Conservation (phyloP, 30 jellyfish, hydroid and myxozoan species). For the Rhopilema esculentum region DNA sequence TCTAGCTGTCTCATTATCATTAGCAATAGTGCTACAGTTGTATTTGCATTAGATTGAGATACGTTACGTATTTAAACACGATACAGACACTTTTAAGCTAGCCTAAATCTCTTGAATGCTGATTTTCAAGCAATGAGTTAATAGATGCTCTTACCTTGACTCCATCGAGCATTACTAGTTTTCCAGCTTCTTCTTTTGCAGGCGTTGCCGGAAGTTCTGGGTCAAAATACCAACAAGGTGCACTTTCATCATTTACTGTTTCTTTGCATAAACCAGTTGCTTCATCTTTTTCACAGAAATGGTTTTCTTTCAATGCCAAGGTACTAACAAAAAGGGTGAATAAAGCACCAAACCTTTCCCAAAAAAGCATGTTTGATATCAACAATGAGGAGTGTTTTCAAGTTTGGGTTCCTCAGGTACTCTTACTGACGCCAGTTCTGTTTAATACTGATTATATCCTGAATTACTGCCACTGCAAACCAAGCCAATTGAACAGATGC, state of each 20-base stretch:
- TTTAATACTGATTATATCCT: neutral
- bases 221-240: conserved; percentile 63
- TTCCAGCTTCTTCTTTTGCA: conserved; percentile 2
- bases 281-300: conserved; percentile 51
- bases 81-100: too few relatives aligned
- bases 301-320: neutral
- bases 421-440: neutral
- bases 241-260: conserved; percentile 38
- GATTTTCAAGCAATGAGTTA: neutral
- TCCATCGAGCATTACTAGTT: conserved; percentile 35
- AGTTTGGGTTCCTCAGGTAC: neutral
- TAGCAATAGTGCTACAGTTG: too few relatives aligned
- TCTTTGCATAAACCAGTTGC: conserved; percentile 57
- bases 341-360: neutral
- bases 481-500: too few relatives aligned
- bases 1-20: too few relatives aligned
- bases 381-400: neutral
- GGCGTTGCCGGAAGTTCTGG: neutral
- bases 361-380: neutral
- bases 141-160: conserved; percentile 22
- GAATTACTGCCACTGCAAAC: neutral
- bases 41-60: too few relatives aligned
- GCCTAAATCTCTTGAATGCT: neutral
- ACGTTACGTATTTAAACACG: too few relatives aligned
- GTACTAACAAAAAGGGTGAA: neutral